Base-by-base conservation (phyloP, 2,888 invertebrate genomes). In the Aspidiotus destructor region DNA sequence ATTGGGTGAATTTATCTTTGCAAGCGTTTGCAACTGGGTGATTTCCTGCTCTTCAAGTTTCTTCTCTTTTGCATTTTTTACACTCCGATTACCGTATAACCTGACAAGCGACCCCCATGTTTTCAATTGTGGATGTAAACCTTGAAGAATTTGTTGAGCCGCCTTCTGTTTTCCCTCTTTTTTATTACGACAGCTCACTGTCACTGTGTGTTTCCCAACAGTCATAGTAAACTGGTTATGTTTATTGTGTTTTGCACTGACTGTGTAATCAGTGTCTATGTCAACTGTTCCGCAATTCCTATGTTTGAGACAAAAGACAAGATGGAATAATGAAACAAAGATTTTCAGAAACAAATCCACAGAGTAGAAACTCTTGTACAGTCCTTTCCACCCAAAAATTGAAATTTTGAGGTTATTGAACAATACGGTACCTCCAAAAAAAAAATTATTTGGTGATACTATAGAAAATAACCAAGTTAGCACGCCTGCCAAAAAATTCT, bases 151-250 rank as follows among this genome's bases (percentile, higher is more conserved):
- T 8, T 89, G 86, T 79, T 99, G 98, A 7, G 97, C 92, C 17
- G 98, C 98, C 73, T 89, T 81, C 77, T 99, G 98, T 77, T 97
- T 97, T 11, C 97, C 98, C 72, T 93, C 93, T 74, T 92, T 85
- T 79, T 98, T 98, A 80, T 97, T 98, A 77, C 91, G 89, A 78
- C 96, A 95, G 15, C 87, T 81, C 16, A 97, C 93, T 44, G 88
- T 88, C 1, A 92, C 94, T 11, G 85, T 85, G 76, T 96, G 92
- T 76, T 92, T 92, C 63, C 95, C 95, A 55, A 96, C 95, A 13
- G 86, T 87, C 92, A 98, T 94, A 41, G 89, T 91, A 76, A 94
- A 89, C 79, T 94, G 92, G 76, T 94, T 94, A 64, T 69, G 62
- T 16, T 69, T 67, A 76, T 91, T 89, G 75, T 92, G 89, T 61